Conservation (phyloP, 2,797 vertebrate species). For the Argentina silus region DNA sequence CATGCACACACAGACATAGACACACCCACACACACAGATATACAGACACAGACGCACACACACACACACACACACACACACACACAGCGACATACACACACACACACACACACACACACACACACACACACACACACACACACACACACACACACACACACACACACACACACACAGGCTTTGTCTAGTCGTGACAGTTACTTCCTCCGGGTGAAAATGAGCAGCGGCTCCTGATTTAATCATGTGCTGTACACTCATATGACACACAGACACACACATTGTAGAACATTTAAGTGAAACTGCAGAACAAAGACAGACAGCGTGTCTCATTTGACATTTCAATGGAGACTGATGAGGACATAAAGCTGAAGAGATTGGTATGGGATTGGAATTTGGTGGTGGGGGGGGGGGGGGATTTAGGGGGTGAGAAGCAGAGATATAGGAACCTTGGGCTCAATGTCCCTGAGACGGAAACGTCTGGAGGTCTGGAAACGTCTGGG, state of each 20-base stretch:
- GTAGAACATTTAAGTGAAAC: background rate
- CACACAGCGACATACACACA: slow-evolving; percentile 2
- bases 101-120: too few relatives aligned
- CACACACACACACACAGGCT: background rate
- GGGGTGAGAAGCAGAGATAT: too few relatives aligned
- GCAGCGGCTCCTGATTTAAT: background rate
- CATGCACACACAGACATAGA: background rate
- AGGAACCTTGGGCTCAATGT: too few relatives aligned
- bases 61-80: background rate
- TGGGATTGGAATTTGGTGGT: too few relatives aligned
- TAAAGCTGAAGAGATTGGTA: background rate
- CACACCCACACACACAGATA: slow-evolving; percentile 2
- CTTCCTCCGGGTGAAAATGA: background rate
- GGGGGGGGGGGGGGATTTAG: too few relatives aligned
- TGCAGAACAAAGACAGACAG: background rate
- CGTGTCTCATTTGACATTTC: background rate
- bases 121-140: background rate
- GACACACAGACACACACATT: background rate
- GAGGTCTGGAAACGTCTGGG: too few relatives aligned
- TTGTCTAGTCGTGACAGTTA: background rate
- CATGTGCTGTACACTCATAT: background rate
- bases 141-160: too few relatives aligned
- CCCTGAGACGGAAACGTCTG: too few relatives aligned
- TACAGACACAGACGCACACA: background rate
- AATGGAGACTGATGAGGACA: background rate